Base-by-base conservation (phyloP, 1,140 invertebrate genomes). In the Cyphomyrmex costatus region DNA sequence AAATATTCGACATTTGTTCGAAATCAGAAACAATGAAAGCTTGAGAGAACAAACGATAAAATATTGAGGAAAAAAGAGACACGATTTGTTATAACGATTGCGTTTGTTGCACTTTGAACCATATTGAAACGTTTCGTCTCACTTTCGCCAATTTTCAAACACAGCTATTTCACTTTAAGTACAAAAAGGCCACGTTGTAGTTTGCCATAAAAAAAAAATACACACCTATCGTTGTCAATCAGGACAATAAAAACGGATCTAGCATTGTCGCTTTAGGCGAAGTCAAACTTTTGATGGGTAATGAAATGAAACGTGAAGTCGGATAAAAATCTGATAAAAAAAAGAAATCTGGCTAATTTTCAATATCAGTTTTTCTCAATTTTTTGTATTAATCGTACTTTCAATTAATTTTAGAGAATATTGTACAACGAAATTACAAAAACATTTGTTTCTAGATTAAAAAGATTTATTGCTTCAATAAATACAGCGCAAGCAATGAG, bases 241-340 rank as follows among this genome's bases (percentile, higher is more conserved):
- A 36, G 49, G 42, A 78, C 70, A 84, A 88, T 77, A 56, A 86
- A 77, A 87, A 87, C 68, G 30, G 10, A 46, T 65, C 27, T 61
- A 79, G 7, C 27, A 6, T 6, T 12, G 30, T 53, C 4, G 46
- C 42, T 65, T 46, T 56, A 74, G 16, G 21, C 51, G 84, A 8
- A 10, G 7, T 19, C 21, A 42, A 16, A 86, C 42, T 80, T 80
- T 68, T 12, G 6, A 30, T 19, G 14, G 49, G 12, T 42, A 12
- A 42, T 42, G 7, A 42, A 79, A 79, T 42, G n/a, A 79, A 33
- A 79, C 30, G 14, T 19, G 30, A 6, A 8, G 19, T 24, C n/a
- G 16, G 36, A 51, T 30, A 5, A 68, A 10, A 56, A 79, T 63
- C 12, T 7, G 12, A 66, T 10, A 46, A 1, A 10, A 1, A 10